These are phyloP conservation scores for Eilema griseolum DNA, from an alignment of 2,888 invertebrate species.

Conservation along the genomic window DNA sequence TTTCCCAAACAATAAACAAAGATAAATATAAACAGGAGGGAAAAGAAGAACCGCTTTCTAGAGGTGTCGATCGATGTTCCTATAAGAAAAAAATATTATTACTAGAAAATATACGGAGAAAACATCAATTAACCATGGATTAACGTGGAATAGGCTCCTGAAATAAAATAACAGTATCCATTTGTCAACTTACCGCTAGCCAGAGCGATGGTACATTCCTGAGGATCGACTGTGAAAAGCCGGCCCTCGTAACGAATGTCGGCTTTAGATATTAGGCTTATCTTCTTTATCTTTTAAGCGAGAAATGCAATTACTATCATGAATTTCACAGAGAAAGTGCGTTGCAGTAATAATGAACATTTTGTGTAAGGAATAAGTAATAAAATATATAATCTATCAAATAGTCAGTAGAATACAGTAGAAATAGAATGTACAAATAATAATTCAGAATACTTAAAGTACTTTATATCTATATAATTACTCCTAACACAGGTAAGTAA, in stretches of 20 bases:
- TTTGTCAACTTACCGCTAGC: constrained; percentile 97
- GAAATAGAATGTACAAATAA: background rate
- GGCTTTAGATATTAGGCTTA: constrained; percentile 99
- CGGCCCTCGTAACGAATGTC: constrained; percentile 99
- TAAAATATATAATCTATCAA: background rate
- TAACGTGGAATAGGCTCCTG: constrained; percentile 25
- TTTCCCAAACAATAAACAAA: constrained; percentile 73
- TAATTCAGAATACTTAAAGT: background rate
- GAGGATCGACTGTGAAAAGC: constrained; percentile 99
- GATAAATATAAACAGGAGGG: constrained; percentile 60
- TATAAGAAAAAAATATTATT: constrained; percentile 36
- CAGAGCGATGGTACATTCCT: constrained; percentile 99
- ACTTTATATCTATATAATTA: too few relatives aligned
- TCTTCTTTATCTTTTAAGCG: constrained; percentile 86
- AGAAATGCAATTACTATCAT: background rate
- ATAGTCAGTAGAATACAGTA: background rate
- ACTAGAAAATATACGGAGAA: constrained; percentile 22
- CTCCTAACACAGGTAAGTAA: too few relatives aligned
- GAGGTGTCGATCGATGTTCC: constrained; percentile 39
- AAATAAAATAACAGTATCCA: constrained; percentile 69
- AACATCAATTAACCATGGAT: constrained; percentile 27
- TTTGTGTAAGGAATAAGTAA: background rate
- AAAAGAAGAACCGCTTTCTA: constrained; percentile 54
- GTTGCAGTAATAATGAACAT: too few relatives aligned
- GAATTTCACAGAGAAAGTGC: background rate